Evolutionary conservation across 1,140 invertebrate genomes (phyloP).

Genomic region (Agrypnia vestita): DNA sequence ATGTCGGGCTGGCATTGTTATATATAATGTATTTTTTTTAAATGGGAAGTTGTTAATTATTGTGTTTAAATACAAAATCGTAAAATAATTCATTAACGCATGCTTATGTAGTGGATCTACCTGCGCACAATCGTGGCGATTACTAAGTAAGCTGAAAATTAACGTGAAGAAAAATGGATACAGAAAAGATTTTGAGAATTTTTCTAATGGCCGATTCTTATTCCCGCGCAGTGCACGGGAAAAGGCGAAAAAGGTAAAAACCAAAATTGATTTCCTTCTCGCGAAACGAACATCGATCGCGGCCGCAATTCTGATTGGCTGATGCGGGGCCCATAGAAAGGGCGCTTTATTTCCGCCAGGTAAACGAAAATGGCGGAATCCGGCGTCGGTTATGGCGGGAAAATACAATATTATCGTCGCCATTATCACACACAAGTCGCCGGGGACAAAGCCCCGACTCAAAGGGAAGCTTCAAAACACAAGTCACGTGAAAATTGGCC

Average conservation of each 20-base stretch:
- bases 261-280: neutral
- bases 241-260: neutral
- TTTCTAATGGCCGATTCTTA: too few species aligned
- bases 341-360: slow-evolving; percentile 23
- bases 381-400: neutral
- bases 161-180: too few species aligned
- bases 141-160: too few species aligned
- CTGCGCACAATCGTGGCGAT: too few species aligned
- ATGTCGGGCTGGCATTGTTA: too few species aligned
- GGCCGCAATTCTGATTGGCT: neutral
- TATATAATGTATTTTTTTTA: too few species aligned
- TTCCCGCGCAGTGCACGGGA: neutral
- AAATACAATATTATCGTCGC: slow-evolving; percentile 6
- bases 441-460: neutral
- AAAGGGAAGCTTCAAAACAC: neutral
- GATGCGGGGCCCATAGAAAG: neutral
- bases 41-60: too few species aligned
- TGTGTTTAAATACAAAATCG: too few species aligned
- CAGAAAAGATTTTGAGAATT: too few species aligned
- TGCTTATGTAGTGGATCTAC: too few species aligned
- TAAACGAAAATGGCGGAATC: slow-evolving; percentile 22
- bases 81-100: too few species aligned
- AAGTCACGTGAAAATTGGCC: neutral
- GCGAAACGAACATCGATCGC: neutral
- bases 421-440: neutral